Evolutionary conservation across 2,113 vertebrate genomes (phyloP).

Genomic region (Cavia aperea): DNA sequence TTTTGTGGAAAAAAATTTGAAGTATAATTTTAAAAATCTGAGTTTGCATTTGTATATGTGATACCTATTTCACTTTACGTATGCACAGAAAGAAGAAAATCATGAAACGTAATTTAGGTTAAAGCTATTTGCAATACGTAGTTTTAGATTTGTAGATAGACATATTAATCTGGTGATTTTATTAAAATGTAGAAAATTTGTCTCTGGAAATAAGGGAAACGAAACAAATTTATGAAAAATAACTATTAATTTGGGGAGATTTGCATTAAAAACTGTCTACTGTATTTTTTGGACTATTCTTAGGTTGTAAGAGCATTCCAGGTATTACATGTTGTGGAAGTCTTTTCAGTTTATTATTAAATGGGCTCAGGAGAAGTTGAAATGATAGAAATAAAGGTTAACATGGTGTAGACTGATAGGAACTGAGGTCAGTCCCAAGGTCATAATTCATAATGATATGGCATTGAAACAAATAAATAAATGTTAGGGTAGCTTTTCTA

Average conservation of each 20-base stretch:
- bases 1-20: background rate
- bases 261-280: background rate
- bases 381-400: background rate
- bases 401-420: background rate
- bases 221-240: background rate
- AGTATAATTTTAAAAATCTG: background rate
- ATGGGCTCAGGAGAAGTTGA: background rate
- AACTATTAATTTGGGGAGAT: background rate
- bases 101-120: background rate
- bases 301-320: background rate
- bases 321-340: background rate
- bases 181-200: background rate
- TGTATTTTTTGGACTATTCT: background rate
- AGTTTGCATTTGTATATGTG: background rate
- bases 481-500: background rate
- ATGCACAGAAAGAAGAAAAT: background rate
- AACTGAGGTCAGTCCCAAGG: background rate
- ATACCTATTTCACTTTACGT: background rate
- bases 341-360: constrained; percentile 10
- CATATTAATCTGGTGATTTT: background rate
- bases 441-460: background rate
- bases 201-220: background rate
- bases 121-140: background rate
- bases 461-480: background rate
- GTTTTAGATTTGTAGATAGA: background rate